phyloP scores from a whole-genome alignment of 2,113 vertebrate genomes.

The Tricholaema leucomelas region DNA sequence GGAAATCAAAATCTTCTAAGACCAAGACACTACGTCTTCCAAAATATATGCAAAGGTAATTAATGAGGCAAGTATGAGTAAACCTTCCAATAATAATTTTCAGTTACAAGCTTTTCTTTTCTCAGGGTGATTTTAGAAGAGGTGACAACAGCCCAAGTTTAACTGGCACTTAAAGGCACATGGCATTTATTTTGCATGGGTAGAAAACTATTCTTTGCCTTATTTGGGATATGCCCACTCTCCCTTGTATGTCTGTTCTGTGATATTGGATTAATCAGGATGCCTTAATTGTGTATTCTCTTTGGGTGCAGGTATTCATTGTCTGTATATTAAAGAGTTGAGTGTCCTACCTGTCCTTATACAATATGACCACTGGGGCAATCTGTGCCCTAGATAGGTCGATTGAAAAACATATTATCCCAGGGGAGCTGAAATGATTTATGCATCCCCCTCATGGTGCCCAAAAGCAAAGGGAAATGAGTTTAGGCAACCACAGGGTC shows the following conservation, averaged over 20 bases:
- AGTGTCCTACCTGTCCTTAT: slow-evolving; percentile 62
- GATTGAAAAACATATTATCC: neutral
- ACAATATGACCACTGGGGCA: slow-evolving; percentile 6
- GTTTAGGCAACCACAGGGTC: neutral
- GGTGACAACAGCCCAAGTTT: neutral
- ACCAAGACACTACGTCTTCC: neutral
- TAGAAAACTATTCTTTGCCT: neutral
- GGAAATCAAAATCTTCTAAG: neutral
- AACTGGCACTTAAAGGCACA: neutral
- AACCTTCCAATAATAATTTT: neutral
- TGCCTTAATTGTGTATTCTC: slow-evolving; percentile 62
- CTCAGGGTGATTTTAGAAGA: neutral
- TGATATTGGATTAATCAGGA: slow-evolving; percentile 36
- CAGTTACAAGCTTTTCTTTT: neutral
- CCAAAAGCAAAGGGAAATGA: neutral
- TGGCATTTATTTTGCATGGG: neutral
- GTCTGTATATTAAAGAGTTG: slow-evolving; percentile 58
- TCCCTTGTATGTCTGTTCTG: neutral
- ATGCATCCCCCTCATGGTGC: neutral
- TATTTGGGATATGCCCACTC: neutral
- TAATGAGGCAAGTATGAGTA: neutral
- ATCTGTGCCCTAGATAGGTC: slow-evolving; percentile 22
- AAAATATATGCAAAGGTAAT: neutral
- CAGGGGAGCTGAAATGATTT: neutral
- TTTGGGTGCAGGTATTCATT: neutral